Conservation (phyloP, 2,888 invertebrate species). For the Cataglyphis rosenhaueri region DNA sequence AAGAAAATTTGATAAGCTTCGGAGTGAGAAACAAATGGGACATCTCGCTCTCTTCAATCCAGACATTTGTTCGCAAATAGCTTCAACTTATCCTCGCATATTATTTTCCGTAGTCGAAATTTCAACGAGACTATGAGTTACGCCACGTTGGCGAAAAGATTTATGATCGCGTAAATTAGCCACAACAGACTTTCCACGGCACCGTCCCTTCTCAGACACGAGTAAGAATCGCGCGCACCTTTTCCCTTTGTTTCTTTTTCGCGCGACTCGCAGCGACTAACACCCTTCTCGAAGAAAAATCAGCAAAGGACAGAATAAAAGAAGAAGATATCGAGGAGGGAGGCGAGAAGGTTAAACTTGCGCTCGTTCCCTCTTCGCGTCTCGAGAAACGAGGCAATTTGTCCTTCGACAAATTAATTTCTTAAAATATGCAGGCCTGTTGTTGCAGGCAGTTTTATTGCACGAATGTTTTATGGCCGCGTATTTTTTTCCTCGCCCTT, state of each 20-base stretch:
- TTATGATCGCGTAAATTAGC: slow-evolving; percentile 80
- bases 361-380: slow-evolving; percentile 50
- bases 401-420: slow-evolving; percentile 79
- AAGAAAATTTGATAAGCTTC: neutral
- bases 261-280: slow-evolving; percentile 13
- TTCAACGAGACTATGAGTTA: slow-evolving; percentile 21
- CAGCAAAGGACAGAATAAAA: slow-evolving; percentile 31
- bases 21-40: neutral
- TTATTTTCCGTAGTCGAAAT: slow-evolving; percentile 60
- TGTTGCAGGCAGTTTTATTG: slow-evolving; percentile 76
- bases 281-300: slow-evolving; percentile 62
- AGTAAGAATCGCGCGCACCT: slow-evolving; percentile 23
- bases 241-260: slow-evolving; percentile 18
- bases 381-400: slow-evolving; percentile 73
- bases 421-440: slow-evolving; percentile 75
- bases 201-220: slow-evolving; percentile 12
- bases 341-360: slow-evolving; percentile 57
- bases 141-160: slow-evolving; percentile 66
- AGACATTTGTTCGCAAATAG: slow-evolving; percentile 29
- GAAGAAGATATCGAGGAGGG: slow-evolving; percentile 18
- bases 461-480: slow-evolving; percentile 74
- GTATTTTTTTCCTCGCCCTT: slow-evolving; percentile 59
- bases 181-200: slow-evolving; percentile 72
- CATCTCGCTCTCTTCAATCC: neutral
- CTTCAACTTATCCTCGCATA: slow-evolving; percentile 60